Conservation (phyloP, 1,140 invertebrate genomes). For the Bombus vancouverensis region DNA sequence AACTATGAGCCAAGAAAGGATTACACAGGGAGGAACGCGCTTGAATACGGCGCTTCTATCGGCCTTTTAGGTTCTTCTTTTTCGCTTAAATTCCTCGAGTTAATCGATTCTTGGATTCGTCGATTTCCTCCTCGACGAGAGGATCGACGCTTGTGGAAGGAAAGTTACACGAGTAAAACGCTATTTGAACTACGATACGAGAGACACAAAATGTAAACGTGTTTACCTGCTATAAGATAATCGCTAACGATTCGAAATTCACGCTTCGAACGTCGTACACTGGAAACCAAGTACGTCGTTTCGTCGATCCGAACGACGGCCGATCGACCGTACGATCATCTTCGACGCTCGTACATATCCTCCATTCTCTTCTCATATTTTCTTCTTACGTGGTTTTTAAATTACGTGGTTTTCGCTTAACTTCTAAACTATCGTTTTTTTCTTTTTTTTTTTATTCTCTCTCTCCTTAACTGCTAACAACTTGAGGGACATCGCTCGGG, state of each 20-base stretch:
- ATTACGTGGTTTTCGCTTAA: slow-evolving; percentile 41
- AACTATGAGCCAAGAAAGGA: not conserved
- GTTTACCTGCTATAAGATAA: slow-evolving; percentile 46
- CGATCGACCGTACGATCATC: slow-evolving; percentile 8
- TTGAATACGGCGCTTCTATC: not conserved
- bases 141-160: slow-evolving; percentile 46
- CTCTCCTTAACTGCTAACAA: slow-evolving; percentile 65
- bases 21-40: not conserved
- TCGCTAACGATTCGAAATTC: slow-evolving; percentile 46
- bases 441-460: not conserved
- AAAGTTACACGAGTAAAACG: slow-evolving; percentile 50
- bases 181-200: slow-evolving; percentile 19
- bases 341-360: not conserved
- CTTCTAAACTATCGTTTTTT: slow-evolving; percentile 53
- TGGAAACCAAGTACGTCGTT: not conserved
- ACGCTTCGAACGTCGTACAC: slow-evolving; percentile 11
- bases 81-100: not conserved
- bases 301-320: not conserved
- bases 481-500: slow-evolving; percentile 62
- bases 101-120: not conserved
- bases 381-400: not conserved
- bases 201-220: slow-evolving; percentile 41
- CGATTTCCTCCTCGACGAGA: not conserved
- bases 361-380: not conserved
- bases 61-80: too few species aligned